Evolutionary conservation across 2,797 vertebrate genomes (phyloP).

Genomic region (Smutsia temminckii): DNA sequence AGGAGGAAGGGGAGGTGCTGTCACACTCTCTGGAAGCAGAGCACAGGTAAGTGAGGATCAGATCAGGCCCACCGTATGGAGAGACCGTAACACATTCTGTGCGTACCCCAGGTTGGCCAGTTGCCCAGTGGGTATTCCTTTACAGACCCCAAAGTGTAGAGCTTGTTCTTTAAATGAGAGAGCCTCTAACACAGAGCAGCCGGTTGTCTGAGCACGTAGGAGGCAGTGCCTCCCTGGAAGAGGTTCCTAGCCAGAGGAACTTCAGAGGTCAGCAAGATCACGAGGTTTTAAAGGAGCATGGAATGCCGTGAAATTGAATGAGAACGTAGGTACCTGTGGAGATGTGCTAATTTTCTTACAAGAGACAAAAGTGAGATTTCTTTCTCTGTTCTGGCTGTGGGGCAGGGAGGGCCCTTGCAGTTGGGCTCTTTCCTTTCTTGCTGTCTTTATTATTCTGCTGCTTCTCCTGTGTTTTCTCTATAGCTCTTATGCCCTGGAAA

Average conservation of each 20-base stretch:
- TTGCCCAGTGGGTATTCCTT: not conserved
- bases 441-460: not conserved
- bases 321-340: not conserved
- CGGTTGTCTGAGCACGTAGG: not conserved
- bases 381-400: not conserved
- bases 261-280: not conserved
- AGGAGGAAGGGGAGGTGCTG: constrained; percentile 94
- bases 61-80: not conserved
- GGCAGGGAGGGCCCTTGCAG: not conserved
- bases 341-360: not conserved
- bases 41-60: constrained; percentile 90
- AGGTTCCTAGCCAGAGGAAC: not conserved
- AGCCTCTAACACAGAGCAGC: not conserved
- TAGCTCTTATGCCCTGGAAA: not conserved
- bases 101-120: not conserved
- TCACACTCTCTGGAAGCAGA: constrained; percentile 99
- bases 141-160: not conserved
- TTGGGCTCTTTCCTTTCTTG: not conserved
- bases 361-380: not conserved
- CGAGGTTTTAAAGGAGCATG: not conserved
- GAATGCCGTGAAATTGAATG: not conserved
- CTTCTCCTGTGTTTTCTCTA: not conserved
- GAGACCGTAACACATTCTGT: not conserved
- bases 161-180: constrained; percentile 6
- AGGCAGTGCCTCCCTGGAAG: not conserved